Base-by-base conservation (phyloP, 2,113 vertebrate genomes). In the Xyliphius kryptos region DNA sequence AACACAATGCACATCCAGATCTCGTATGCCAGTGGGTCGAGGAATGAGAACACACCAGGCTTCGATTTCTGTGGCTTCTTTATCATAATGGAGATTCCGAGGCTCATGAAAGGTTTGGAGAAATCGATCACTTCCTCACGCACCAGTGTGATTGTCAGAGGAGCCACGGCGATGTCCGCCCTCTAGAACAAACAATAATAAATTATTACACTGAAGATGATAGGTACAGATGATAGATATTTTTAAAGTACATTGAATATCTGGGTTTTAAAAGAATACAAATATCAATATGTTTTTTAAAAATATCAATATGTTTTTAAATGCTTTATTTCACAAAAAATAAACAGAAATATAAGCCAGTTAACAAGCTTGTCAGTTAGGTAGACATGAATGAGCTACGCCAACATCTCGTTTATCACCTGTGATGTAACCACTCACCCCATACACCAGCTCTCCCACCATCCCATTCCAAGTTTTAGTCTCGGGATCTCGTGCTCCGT, bases 381-480 rank as follows among this genome's bases (percentile, higher is more conserved):
- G n/a, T n/a, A n/a, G n/a, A n/a, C n/a, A n/a, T n/a, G n/a, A n/a
- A n/a, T n/a, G n/a, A n/a, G n/a, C n/a, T n/a, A n/a, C n/a, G n/a
- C n/a, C n/a, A n/a, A n/a, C n/a, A n/a, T n/a, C n/a, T n/a, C n/a
- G n/a, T n/a, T n/a, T n/a, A n/a, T n/a, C n/a, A n/a, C n/a, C n/a
- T n/a, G n/a, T 32, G 26, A 32, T 32, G 26, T 32, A 32, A 32
- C 26, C 26, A 32, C 94, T 95, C 86, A 97, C 95, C 89, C 94
- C 94, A 77, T 97, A 97, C 69, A 97, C 94, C 80, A 97, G 91
- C 83, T 97, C 94, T 79, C 94, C 94, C 88, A 97, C 94, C 93
- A 97, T 97, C 86, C 94, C 94, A 76, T 98, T 98, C 94, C 95
- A 98, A 76, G 95, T 97, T 80, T 93, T 97, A 82, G 92, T 97